phyloP scores from a whole-genome alignment of 1,140 invertebrate species.

The Zaprionus gabonicus region DNA sequence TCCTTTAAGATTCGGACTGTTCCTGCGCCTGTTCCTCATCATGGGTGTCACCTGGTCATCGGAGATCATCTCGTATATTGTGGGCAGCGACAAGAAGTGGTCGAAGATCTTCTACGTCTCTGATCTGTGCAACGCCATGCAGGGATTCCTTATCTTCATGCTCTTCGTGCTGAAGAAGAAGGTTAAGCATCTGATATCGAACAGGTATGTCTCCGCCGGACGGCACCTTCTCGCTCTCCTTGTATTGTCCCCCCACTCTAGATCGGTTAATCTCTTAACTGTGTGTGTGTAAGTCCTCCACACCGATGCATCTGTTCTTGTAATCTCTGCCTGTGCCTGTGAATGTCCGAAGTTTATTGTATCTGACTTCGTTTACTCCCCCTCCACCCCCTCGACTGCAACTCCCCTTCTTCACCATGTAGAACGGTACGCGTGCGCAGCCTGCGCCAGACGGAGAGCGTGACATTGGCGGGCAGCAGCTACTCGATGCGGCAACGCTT shows the following conservation, averaged over 20 bases:
- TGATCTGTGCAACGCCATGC: slow-evolving; percentile 85
- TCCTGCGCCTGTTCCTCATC: slow-evolving; percentile 89
- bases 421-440: slow-evolving; percentile 78
- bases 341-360: background rate
- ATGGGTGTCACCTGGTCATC: slow-evolving; percentile 91
- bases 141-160: slow-evolving; percentile 87
- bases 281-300: slow-evolving; percentile 24
- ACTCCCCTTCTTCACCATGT: slow-evolving; percentile 12
- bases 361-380: slow-evolving; percentile 9
- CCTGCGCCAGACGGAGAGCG: slow-evolving; percentile 73
- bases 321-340: slow-evolving; percentile 6
- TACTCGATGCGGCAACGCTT: slow-evolving; percentile 74
- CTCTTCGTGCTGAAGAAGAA: slow-evolving; percentile 87
- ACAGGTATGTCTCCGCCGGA: slow-evolving; percentile 81
- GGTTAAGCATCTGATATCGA: slow-evolving; percentile 85
- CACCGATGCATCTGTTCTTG: background rate
- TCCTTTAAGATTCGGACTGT: slow-evolving; percentile 87
- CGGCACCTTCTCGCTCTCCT: background rate
- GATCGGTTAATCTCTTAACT: slow-evolving; percentile 31
- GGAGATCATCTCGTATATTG: slow-evolving; percentile 88
- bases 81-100: slow-evolving; percentile 75
- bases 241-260: slow-evolving; percentile 26
- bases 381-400: background rate
- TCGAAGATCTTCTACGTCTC: slow-evolving; percentile 86
- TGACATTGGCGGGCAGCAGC: slow-evolving; percentile 60